A percentile compares a stretch with the other conserved stretches of the same genome.
These are phyloP conservation scores for Xestobium rufovillosum DNA, from an alignment of 2,888 invertebrate genomes.

Conservation along the genomic window DNA sequence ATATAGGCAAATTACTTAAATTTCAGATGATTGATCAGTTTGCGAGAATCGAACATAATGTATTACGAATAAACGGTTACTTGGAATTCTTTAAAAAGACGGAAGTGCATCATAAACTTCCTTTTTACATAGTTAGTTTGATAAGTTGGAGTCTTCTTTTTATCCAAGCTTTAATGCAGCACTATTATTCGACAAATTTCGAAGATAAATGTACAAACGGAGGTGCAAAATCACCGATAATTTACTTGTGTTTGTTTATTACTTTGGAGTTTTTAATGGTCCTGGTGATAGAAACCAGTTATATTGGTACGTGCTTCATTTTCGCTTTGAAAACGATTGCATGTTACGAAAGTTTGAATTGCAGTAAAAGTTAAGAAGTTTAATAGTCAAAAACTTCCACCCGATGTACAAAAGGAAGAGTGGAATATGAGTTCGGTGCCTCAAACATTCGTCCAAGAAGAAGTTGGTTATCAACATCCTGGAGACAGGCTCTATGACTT, in stretches of 20 bases:
- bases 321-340: neutral
- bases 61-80: conserved; percentile 56
- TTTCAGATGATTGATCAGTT: conserved; percentile 51
- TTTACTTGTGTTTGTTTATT: conserved; percentile 51
- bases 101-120: conserved; percentile 51
- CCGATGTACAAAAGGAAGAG: conserved; percentile 58
- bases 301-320: conserved; percentile 48
- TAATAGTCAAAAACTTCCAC: conserved; percentile 50
- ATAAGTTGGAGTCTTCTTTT: conserved; percentile 53
- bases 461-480: conserved; percentile 45
- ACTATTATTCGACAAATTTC: conserved; percentile 49
- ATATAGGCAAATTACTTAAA: conserved; percentile 15
- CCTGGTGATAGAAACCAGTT: too few species aligned
- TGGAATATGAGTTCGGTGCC: conserved; percentile 47
- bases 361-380: conserved; percentile 54
- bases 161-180: conserved; percentile 50
- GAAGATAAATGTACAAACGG: conserved; percentile 46
- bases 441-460: conserved; percentile 45
- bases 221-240: conserved; percentile 47
- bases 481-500: conserved; percentile 52
- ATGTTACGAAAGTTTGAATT: conserved; percentile 22
- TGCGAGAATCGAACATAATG: conserved; percentile 52
- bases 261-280: conserved; percentile 48
- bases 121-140: conserved; percentile 55
- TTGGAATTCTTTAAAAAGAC: conserved; percentile 60